Evolutionary conservation across 30 jellyfish, hydroid and myxozoan species (phyloP), one percentile per base, ranked within the genome.

Genomic region (Mastigias papua): DNA sequence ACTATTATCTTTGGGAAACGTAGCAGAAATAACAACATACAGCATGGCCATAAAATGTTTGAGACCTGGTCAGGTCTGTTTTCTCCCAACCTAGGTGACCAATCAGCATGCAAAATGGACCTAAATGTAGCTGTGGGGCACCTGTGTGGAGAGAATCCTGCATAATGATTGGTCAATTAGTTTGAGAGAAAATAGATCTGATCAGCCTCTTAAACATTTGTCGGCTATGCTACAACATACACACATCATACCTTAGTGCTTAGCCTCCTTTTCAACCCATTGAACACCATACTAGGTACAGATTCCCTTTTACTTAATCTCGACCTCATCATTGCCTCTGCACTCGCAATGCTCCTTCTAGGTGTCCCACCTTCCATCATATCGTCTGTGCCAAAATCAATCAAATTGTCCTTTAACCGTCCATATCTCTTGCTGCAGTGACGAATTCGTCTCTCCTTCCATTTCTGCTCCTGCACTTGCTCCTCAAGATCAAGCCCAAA

Each of bases 351-450:
- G 68, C 86, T 70, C 49, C 81, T 87, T 33, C 88, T 65, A 50
- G 97, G 78, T 26, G 89, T 60, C n/a, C 89, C 88, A 8, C 27
- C 42, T 8, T 74, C 89, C 48, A 65, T 25, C 0, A 19, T 34
- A 1, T 71, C 88, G 54, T 51, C 89, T 42, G 62, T 28, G 15
- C 70, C 91, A 51, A 49, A 74, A 35, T 89, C 91, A 28, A 69
- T 68, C 85, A 67, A 29, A 34, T 88, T 88, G 0, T 80, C 97
- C 49, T 89, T 89, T 88, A 89, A 33, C 34, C 51, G 57, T 8
- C 97, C 97, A 48, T 89, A 89, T 31, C 90, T 81, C 64, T 89
- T 89, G 66, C 92, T 78, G 62, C 97, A 89, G 37, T 80, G 97
- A 7, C 97, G 88, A 1, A 89, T 69, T 26, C 97, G 28, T 33